Conservation (phyloP, 1,140 invertebrate species). For the Heliconius himera region DNA sequence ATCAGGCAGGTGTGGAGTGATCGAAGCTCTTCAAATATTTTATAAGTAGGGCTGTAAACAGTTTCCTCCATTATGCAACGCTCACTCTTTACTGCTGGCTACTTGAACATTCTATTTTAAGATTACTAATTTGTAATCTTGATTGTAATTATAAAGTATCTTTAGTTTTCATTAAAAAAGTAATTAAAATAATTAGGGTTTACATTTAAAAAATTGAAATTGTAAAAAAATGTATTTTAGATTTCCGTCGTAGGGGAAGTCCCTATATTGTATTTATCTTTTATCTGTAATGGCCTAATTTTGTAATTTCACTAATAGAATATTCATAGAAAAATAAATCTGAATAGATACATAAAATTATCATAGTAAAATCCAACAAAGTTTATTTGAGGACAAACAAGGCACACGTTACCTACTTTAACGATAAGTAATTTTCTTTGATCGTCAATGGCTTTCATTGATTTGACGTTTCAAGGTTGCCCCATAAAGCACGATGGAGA, state of each 20-base stretch:
- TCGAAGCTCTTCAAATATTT: constrained; percentile 41
- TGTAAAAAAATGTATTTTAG: too few species aligned
- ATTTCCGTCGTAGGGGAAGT: too few species aligned
- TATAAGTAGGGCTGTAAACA: constrained; percentile 25
- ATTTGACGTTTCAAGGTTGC: constrained; percentile 27
- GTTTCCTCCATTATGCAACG: constrained; percentile 25
- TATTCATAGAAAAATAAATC: neutral
- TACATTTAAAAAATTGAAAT: too few species aligned
- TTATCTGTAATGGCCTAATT: too few species aligned
- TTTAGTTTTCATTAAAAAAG: neutral
- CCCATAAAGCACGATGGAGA: constrained; percentile 4
- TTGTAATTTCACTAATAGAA: neutral
- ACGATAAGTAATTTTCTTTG: constrained; percentile 21
- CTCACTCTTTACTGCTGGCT: neutral
- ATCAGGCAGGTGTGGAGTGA: constrained; percentile 39
- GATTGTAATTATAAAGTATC: neutral
- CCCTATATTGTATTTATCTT: too few species aligned
- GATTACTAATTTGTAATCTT: neutral
- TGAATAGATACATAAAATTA: neutral
- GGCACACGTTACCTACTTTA: constrained; percentile 10
- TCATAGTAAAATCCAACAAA: neutral
- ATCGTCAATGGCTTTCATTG: constrained; percentile 19
- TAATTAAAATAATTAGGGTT: too few species aligned
- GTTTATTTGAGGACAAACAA: constrained; percentile 15
- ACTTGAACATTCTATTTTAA: constrained; percentile 26